Base-by-base conservation (phyloP, 2,797 vertebrate species). In the Hypotaenidia philippensis region DNA sequence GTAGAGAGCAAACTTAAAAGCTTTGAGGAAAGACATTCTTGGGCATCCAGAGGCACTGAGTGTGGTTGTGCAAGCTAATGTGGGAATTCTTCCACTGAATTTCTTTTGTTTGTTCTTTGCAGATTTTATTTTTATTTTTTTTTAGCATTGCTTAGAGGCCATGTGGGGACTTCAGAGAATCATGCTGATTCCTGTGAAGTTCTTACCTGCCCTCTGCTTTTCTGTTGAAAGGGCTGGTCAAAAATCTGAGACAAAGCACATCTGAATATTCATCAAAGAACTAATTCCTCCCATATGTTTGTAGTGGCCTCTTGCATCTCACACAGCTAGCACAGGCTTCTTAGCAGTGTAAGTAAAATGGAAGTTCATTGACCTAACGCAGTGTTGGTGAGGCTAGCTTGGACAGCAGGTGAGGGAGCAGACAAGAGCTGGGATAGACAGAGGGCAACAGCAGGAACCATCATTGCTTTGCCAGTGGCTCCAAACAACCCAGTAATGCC, bases 61-160 rank as follows among this genome's bases (percentile, higher is more conserved):
- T 9, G 1, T 36, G 1, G 0, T 13, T 44, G 10, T 49, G 41
- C 0, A 2, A 61, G 7, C 6, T 50, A n/a, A 60, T 6, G 56
- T 7, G 38, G 31, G 45, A 84, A 34, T 74, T 90, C n/a, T 78
- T 31, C 21, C 27, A 19, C 19, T 60, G 38, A 61, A 52, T 44
- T 57, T 81, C 27, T 79, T 50, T 27, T 26, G 5, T 41, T 78
- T 63, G 17, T 29, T 87, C n/a, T 57, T n/a, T 61, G 56, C 23
- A 69, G 32, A 29, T 9, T 6, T 44, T 63, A 61, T 61, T 61
- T 21, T 61, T 45, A 40, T 41, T 44, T 47, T 47, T 44, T 63
- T 74, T 61, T 61, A 57, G 4, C 38, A 32, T 40, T 70, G 19
- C 41, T 78, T 44, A 47, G 40, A 56, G 36, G n/a, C 13, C 38